These are phyloP conservation scores for Baccha elongata DNA, from an alignment of 2,888 invertebrate genomes.

Conservation along the genomic window DNA sequence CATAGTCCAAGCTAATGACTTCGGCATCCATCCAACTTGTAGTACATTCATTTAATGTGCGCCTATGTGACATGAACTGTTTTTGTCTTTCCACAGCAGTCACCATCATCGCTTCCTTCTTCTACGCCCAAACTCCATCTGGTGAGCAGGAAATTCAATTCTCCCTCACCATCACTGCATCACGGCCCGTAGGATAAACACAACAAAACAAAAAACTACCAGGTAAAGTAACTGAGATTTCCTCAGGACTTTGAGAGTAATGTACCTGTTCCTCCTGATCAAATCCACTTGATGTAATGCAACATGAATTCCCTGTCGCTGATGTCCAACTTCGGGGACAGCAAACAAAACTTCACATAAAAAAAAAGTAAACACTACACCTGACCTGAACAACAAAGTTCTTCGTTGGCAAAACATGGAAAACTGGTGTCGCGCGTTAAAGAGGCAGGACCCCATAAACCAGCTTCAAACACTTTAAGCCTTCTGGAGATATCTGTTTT, in stretches of 20 bases:
- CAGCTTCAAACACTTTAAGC: constrained; percentile 66
- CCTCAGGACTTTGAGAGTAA: constrained; percentile 67
- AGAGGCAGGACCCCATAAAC: constrained; percentile 72
- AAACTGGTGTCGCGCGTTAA: constrained; percentile 72
- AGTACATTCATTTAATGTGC: constrained; percentile 71
- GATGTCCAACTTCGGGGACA: constrained; percentile 56
- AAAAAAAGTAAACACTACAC: constrained; percentile 34
- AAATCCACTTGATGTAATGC: constrained; percentile 72
- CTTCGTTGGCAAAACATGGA: constrained; percentile 64
- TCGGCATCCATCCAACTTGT: constrained; percentile 65
- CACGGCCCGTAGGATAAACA: background rate
- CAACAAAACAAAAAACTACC: too few relatives aligned
- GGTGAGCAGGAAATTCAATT: constrained; percentile 67
- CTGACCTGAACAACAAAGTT: constrained; percentile 55
- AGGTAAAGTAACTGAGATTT: constrained; percentile 61
- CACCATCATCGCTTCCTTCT: background rate
- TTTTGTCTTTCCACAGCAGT: constrained; percentile 55
- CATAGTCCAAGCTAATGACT: constrained; percentile 64
- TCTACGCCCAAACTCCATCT: background rate
- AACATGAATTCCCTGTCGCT: constrained; percentile 65
- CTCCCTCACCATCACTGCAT: constrained; percentile 7
- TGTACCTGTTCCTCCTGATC: constrained; percentile 71
- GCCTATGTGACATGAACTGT: constrained; percentile 71
- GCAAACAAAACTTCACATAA: constrained; percentile 16
- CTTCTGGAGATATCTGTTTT: constrained; percentile 46